Conservation (phyloP, 2,797 vertebrate species). For the Sandelia bainsii region DNA sequence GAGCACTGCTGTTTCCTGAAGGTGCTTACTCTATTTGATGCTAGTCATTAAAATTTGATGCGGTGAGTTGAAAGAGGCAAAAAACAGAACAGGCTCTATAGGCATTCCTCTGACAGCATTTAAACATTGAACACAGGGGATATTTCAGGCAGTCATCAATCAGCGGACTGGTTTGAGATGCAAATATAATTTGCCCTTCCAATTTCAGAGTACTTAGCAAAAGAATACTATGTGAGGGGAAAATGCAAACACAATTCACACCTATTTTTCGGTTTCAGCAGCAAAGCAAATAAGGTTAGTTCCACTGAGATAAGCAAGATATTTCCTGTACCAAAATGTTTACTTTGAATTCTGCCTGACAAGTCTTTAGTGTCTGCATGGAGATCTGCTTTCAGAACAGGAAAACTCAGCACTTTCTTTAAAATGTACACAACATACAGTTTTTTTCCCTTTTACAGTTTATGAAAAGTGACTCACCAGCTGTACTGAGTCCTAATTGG, state of each 20-base stretch:
- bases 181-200: conserved; percentile 42
- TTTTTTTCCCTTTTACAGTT: conserved; percentile 19
- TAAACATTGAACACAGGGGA: conserved; percentile 23
- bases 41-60: conserved; percentile 44
- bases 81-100: conserved; percentile 13
- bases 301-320: conserved; percentile 19
- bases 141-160: conserved; percentile 42
- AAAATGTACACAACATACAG: conserved; percentile 20
- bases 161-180: conserved; percentile 31
- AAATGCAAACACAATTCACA: background rate
- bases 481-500: conserved; percentile 54
- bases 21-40: conserved; percentile 45
- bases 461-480: conserved; percentile 27
- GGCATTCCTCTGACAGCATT: conserved; percentile 36
- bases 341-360: conserved; percentile 28
- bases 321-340: conserved; percentile 27
- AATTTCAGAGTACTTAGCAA: conserved; percentile 6
- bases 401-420: conserved; percentile 18
- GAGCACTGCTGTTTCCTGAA: conserved; percentile 38
- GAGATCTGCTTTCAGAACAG: conserved; percentile 21
- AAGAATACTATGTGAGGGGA: conserved; percentile 21
- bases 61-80: conserved; percentile 44
- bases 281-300: conserved; percentile 25
- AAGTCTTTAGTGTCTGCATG: conserved; percentile 16
- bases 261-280: conserved; percentile 10